These are phyloP conservation scores for Ptilonorhynchus violaceus DNA, from an alignment of 2,113 vertebrate species.

Conservation along the genomic window DNA sequence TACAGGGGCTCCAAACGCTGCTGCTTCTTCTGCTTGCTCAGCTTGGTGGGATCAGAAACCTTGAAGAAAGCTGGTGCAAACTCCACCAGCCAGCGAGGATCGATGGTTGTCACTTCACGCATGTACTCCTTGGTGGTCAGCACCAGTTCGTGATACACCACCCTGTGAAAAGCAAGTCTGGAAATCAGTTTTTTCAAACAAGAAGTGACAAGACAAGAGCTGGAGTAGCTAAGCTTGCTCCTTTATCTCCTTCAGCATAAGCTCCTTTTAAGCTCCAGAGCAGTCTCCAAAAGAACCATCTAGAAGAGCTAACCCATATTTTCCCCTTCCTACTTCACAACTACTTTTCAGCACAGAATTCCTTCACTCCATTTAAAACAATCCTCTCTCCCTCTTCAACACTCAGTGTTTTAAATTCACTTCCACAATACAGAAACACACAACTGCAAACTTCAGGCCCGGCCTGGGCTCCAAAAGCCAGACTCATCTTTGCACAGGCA, in stretches of 20 bases:
- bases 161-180: constrained; percentile 66
- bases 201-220: not conserved
- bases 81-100: constrained; percentile 96
- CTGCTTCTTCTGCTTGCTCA: constrained; percentile 99
- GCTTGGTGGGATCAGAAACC: constrained; percentile 94
- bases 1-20: constrained; percentile 94
- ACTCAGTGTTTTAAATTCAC: not conserved
- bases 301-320: not conserved
- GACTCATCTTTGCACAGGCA: not conserved
- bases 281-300: not conserved
- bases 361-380: not conserved
- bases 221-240: not conserved
- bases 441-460: not conserved
- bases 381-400: not conserved
- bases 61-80: constrained; percentile 98
- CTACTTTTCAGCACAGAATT: not conserved
- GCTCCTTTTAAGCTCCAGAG: not conserved
- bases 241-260: not conserved
- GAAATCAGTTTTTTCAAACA: not conserved
- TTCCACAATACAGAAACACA: not conserved
- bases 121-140: constrained; percentile 98
- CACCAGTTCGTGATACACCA: constrained; percentile 96
- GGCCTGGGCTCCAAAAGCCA: not conserved
- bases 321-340: not conserved
- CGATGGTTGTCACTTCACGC: constrained; percentile 97